Evolutionary conservation across 2,113 vertebrate genomes (phyloP).

Genomic region (Syngnathus floridae): DNA sequence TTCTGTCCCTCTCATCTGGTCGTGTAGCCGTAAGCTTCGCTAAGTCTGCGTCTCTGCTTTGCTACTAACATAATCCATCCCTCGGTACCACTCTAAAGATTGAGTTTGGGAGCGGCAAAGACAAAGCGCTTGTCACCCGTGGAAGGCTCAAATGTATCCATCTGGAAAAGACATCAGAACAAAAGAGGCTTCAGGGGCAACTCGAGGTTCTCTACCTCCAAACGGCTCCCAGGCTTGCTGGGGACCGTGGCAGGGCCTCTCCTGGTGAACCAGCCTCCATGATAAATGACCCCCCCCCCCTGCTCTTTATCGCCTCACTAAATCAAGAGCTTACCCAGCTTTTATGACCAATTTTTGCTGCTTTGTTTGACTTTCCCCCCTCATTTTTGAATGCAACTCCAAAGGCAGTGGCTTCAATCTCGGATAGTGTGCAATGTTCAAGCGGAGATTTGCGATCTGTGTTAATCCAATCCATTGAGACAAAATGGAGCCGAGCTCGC

Average conservation of each 20-base stretch:
- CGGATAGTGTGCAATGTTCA: conserved; percentile 9
- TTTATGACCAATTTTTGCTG: conserved; percentile 73
- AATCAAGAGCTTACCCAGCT: conserved; percentile 73
- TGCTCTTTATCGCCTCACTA: conserved; percentile 74
- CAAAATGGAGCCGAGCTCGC: conserved; percentile 29
- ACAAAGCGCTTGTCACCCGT: conserved; percentile 40
- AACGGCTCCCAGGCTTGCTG: conserved; percentile 60
- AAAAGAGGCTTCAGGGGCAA: conserved; percentile 51
- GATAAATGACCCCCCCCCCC: conserved; percentile 75
- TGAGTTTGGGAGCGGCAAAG: conserved; percentile 32
- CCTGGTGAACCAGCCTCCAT: conserved; percentile 65
- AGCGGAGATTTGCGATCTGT: conserved; percentile 26
- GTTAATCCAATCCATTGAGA: conserved; percentile 27
- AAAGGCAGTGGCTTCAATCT: conserved; percentile 41
- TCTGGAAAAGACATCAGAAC: conserved; percentile 64
- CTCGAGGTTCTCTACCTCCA: conserved; percentile 31
- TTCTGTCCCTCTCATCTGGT: conserved; percentile 23
- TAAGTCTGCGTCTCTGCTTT: conserved; percentile 27
- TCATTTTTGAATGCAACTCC: conserved; percentile 61
- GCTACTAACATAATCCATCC: conserved; percentile 29
- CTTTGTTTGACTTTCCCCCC: conserved; percentile 61
- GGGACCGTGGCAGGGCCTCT: conserved; percentile 68
- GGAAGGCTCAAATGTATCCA: conserved; percentile 34
- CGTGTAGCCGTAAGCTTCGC: conserved; percentile 12
- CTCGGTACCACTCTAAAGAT: conserved; percentile 32